Conservation (phyloP, 2,797 vertebrate genomes). For the Callimico goeldii region DNA sequence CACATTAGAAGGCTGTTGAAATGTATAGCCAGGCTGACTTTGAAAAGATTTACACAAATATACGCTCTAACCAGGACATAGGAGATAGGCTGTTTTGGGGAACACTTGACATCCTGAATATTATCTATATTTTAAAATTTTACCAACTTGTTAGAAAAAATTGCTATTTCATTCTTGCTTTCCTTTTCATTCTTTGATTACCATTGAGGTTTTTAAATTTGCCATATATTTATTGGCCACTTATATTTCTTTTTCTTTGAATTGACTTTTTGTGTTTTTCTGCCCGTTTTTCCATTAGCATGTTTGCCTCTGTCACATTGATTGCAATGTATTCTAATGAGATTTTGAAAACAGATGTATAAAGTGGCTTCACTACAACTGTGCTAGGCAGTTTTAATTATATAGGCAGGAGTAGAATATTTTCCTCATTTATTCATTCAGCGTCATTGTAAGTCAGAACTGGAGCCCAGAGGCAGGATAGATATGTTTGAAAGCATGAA, state of each 20-base stretch:
- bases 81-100: not conserved
- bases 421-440: slow-evolving; percentile 48
- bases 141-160: not conserved
- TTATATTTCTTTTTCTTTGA: not conserved
- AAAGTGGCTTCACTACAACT: not conserved
- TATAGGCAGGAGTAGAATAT: not conserved
- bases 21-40: not conserved
- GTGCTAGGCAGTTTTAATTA: not conserved
- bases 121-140: not conserved
- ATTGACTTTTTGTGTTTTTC: not conserved
- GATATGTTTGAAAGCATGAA: not conserved
- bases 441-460: not conserved
- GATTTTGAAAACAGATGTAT: slow-evolving; percentile 3
- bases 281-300: slow-evolving; percentile 14
- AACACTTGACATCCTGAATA: not conserved
- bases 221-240: not conserved
- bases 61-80: not conserved
- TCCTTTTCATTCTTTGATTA: slow-evolving; percentile 30
- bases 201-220: not conserved
- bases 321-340: slow-evolving; percentile 21
- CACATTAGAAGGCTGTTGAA: slow-evolving; percentile 8
- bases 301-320: slow-evolving; percentile 10
- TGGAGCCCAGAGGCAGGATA: not conserved
- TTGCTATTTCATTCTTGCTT: not conserved
- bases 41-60: not conserved